These are phyloP conservation scores for Camponotus pennsylvanicus DNA, from an alignment of 1,140 invertebrate species.

Conservation along the genomic window DNA sequence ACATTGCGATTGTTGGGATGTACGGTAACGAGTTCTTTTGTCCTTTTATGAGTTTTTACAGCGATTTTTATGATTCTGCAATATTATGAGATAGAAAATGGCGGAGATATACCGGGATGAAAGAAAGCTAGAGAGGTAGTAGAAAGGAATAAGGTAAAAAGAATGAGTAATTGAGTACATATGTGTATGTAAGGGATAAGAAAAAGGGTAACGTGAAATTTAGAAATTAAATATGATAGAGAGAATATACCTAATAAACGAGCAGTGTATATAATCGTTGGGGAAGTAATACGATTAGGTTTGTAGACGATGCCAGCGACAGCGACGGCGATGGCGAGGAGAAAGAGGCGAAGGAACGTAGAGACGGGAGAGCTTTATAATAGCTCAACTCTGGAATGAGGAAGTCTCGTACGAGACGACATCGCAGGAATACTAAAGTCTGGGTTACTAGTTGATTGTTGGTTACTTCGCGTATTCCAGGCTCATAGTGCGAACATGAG, in stretches of 20 bases:
- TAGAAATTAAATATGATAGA: slow-evolving; percentile 16
- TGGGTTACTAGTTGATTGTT: slow-evolving; percentile 81
- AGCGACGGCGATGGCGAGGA: neutral
- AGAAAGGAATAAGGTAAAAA: neutral
- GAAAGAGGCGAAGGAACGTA: slow-evolving; percentile 47
- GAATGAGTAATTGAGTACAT: neutral
- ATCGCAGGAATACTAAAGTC: slow-evolving; percentile 82
- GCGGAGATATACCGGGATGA: neutral
- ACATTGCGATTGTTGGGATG: neutral
- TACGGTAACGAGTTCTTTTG: neutral
- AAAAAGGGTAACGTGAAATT: neutral
- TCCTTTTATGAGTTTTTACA: neutral
- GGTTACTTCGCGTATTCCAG: slow-evolving; percentile 76
- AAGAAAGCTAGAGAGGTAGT: neutral
- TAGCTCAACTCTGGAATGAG: slow-evolving; percentile 80
- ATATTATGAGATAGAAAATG: slow-evolving; percentile 9
- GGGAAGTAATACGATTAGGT: slow-evolving; percentile 61
- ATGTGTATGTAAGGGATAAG: too few species aligned
- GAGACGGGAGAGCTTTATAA: slow-evolving; percentile 75
- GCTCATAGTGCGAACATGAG: slow-evolving; percentile 69
- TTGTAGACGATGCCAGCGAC: slow-evolving; percentile 25
- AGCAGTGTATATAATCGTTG: slow-evolving; percentile 45
- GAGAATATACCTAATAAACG: slow-evolving; percentile 25
- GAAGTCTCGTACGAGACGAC: slow-evolving; percentile 77
- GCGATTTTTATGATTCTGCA: neutral